Base-by-base conservation (phyloP, 2,113 vertebrate genomes). In the Zosterops lateralis region DNA sequence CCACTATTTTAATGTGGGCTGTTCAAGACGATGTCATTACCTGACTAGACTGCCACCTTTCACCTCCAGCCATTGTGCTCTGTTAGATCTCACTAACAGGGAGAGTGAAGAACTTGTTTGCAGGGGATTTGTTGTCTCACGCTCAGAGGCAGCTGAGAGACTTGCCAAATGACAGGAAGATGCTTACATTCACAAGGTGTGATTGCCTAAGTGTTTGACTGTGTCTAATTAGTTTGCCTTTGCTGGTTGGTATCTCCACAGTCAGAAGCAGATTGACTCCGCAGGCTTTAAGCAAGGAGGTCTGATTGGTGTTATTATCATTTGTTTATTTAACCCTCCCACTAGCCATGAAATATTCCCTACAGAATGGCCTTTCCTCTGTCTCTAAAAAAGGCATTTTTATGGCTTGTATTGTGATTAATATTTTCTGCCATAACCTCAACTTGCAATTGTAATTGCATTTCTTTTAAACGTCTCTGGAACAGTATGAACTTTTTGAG, bases 151-250 rank as follows among this genome's bases (percentile, higher is more conserved):
- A 98, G 98, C 98, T 90, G 98, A 98, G 98, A 99, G 98, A 98
- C 98, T 98, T 98, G 98, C 97, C 98, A 98, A 98, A 98, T 98
- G 98, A 99, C 98, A 99, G 98, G 98, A 99, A 98, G 98, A 98
- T 96, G 97, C 98, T 98, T 98, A 97, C 95, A 97, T 98, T 98
- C 98, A 96, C 98, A 98, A 99, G 98, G 98, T 98, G 98, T 98
- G 98, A 98, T 98, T 97, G 98, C 98, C 98, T 98, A 98, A 98
- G 97, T 98, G 98, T 98, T 98, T 98, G 98, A 98, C 97, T 97
- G 97, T 97, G 97, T 98, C 98, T 98, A 98, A 98, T 98, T 98
- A 98, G 97, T 98, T 98, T 98, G 97, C 97, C 97, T 98, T 98
- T 97, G 97, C 98, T 98, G 98, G 97, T 94, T 98, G 97, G 97